These are phyloP conservation scores for Melospiza georgiana DNA, from an alignment of 2,113 vertebrate species.

Conservation along the genomic window DNA sequence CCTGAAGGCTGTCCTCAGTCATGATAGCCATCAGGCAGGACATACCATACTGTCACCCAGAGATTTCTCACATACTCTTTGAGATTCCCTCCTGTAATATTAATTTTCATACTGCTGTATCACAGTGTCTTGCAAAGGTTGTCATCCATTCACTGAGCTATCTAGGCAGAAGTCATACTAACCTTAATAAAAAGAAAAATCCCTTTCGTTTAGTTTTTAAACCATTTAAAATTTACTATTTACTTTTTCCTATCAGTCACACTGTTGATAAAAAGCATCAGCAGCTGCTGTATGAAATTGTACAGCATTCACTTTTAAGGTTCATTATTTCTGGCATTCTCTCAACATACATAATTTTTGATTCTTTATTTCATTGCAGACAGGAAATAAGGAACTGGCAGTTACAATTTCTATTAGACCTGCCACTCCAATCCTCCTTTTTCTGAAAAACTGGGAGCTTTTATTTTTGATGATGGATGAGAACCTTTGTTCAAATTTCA, in stretches of 20 bases:
- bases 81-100: not conserved
- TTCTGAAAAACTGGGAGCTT: accelerated
- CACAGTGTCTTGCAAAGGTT: not conserved
- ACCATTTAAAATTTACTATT: not conserved
- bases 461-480: not conserved
- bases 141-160: not conserved
- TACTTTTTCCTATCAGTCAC: not conserved
- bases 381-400: not conserved
- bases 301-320: not conserved
- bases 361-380: not conserved
- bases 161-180: not conserved
- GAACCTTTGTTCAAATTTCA: not conserved
- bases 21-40: not conserved
- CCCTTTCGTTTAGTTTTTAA: not conserved
- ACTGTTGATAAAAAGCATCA: not conserved
- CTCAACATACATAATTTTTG: not conserved
- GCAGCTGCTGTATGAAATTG: not conserved
- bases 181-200: not conserved
- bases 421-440: not conserved
- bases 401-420: not conserved
- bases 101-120: not conserved
- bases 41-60: not conserved
- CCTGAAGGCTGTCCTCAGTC: not conserved
- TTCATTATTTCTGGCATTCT: slow-evolving; percentile 2
- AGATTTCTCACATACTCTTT: not conserved